These are phyloP conservation scores for Xenus cinereus DNA, from an alignment of 2,113 vertebrate species.

Conservation along the genomic window DNA sequence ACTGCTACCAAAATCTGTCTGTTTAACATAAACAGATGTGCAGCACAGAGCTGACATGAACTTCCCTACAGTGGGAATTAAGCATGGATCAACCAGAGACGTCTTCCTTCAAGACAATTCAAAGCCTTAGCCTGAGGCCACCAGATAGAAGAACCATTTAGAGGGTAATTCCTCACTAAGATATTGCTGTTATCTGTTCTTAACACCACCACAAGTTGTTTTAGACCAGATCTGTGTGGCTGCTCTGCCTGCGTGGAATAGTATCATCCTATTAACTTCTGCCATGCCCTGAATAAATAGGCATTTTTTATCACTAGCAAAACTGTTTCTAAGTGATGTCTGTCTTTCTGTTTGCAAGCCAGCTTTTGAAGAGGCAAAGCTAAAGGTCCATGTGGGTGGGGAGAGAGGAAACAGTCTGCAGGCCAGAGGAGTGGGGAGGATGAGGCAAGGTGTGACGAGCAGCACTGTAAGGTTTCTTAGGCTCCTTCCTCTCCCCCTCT, in stretches of 20 bases:
- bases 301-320: not conserved
- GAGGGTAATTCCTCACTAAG: not conserved
- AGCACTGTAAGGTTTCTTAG: not conserved
- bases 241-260: not conserved
- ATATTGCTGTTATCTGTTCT: not conserved
- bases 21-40: constrained; percentile 16
- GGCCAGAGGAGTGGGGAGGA: not conserved
- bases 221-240: not conserved
- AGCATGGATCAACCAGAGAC: not conserved
- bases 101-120: not conserved
- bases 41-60: not conserved
- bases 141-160: not conserved
- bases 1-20: not conserved
- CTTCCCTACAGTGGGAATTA: not conserved
- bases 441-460: not conserved
- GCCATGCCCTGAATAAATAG: not conserved
- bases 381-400: no score
- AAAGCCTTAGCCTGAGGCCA: not conserved
- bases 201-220: not conserved
- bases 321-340: not conserved
- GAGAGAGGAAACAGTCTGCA: not conserved
- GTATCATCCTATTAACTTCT: not conserved
- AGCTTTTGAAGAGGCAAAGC: not conserved
- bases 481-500: not conserved
- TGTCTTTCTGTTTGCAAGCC: not conserved